phyloP scores from a whole-genome alignment of 2,113 vertebrate species.

The Elanoides forficatus region DNA sequence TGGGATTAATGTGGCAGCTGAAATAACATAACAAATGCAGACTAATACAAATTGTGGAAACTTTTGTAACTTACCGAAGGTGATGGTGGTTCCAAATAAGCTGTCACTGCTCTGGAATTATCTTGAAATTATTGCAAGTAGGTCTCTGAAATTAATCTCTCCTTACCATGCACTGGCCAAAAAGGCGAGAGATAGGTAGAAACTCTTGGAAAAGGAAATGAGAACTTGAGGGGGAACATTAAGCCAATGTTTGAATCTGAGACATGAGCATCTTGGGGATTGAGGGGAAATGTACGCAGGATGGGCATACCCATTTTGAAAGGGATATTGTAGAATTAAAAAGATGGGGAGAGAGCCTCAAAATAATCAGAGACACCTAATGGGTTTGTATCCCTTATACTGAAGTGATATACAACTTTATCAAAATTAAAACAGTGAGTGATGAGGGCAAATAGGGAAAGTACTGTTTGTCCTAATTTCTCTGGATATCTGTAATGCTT shows the following conservation, averaged over 20 bases:
- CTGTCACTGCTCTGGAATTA: neutral
- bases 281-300: neutral
- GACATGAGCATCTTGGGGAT: neutral
- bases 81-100: neutral
- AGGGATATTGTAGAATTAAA: neutral
- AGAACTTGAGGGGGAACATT: accelerated
- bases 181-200: neutral
- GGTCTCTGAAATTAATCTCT: neutral
- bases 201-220: neutral
- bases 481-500: neutral
- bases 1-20: conserved; percentile 11
- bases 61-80: neutral
- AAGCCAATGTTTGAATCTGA: neutral
- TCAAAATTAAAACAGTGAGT: neutral
- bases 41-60: neutral
- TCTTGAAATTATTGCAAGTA: neutral
- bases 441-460: neutral
- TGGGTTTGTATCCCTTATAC: neutral
- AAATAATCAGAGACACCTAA: neutral
- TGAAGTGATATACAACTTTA: neutral
- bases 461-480: neutral
- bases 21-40: conserved; percentile 9
- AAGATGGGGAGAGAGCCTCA: neutral
- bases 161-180: neutral
- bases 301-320: neutral